Conservation (phyloP, 2,888 invertebrate genomes). For the Tribolium freemani region DNA sequence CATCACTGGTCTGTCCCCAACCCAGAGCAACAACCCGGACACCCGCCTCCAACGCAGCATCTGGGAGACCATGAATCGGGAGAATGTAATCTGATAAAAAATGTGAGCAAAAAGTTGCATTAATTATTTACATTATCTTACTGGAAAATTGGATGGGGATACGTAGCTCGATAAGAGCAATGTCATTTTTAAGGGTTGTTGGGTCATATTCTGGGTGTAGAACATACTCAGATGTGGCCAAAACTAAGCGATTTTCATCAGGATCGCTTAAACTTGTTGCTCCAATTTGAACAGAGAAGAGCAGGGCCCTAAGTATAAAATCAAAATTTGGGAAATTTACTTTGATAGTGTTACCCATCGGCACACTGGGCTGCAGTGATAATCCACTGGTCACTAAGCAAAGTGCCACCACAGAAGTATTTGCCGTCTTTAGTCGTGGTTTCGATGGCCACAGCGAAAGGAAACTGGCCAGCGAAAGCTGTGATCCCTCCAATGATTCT, state of each 20-base stretch:
- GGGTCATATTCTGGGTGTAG: slow-evolving; percentile 15
- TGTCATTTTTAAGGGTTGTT: neutral
- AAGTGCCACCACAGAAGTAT: slow-evolving; percentile 9
- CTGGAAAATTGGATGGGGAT: neutral
- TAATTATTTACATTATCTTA: neutral
- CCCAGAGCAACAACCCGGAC: neutral
- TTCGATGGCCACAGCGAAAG: slow-evolving; percentile 7
- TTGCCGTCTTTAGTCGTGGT: neutral
- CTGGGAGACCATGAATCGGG: neutral
- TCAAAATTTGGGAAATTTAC: neutral
- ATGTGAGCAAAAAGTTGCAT: neutral
- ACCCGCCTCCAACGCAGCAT: neutral
- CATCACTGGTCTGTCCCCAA: slow-evolving; percentile 19
- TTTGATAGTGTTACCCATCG: neutral
- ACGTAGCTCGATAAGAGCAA: slow-evolving; percentile 9
- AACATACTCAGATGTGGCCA: slow-evolving; percentile 8
- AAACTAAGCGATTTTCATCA: slow-evolving; percentile 2
- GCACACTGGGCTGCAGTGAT: slow-evolving; percentile 6
- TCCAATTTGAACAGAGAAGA: slow-evolving; percentile 16
- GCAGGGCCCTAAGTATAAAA: neutral
- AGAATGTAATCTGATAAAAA: neutral
- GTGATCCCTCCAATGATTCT: slow-evolving; percentile 1
- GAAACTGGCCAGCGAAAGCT: neutral
- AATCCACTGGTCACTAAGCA: neutral
- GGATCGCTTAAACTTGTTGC: neutral